A percentile compares a stretch with the other conserved stretches of the same genome.
These are phyloP conservation scores for Pegoplata infirma DNA, from an alignment of 2,888 invertebrate genomes.

Conservation along the genomic window DNA sequence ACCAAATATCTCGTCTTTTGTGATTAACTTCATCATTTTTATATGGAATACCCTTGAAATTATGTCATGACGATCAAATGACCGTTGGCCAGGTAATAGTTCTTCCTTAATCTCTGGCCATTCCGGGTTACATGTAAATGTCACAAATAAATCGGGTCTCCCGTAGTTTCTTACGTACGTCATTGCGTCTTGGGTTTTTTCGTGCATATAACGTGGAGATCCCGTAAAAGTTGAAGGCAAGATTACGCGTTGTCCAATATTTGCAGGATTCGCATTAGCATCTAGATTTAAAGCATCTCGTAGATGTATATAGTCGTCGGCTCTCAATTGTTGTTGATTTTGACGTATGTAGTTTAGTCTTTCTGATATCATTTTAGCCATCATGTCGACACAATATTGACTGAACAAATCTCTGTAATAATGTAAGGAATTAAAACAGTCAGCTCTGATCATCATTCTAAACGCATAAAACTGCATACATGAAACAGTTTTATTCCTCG, in stretches of 20 bases:
- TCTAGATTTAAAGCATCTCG: no score
- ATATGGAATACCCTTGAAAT: conserved; percentile 61
- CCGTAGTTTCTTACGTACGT: conserved; percentile 52
- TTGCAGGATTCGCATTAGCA: background rate
- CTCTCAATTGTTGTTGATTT: background rate
- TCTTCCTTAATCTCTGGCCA: conserved; percentile 54
- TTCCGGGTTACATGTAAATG: conserved; percentile 39
- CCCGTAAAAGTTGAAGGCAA: conserved; percentile 58
- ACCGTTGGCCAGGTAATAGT: conserved; percentile 29
- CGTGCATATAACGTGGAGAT: conserved; percentile 61
- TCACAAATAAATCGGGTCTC: conserved; percentile 40
- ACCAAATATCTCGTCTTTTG: conserved; percentile 7
- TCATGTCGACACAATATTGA: no score
- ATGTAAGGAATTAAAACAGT: no score
- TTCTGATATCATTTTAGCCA: no score
- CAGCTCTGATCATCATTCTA: no score
- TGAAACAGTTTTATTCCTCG: no score
- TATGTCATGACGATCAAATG: conserved; percentile 67
- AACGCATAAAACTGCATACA: no score
- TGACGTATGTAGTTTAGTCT: no score
- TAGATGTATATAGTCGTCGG: background rate
- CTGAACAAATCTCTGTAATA: no score
- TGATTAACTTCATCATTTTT: conserved; percentile 47
- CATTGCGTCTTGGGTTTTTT: conserved; percentile 60
- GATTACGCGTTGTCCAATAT: conserved; percentile 43